Conservation (phyloP, 2,888 invertebrate genomes). For the Zaprionus bogoriensis region DNA sequence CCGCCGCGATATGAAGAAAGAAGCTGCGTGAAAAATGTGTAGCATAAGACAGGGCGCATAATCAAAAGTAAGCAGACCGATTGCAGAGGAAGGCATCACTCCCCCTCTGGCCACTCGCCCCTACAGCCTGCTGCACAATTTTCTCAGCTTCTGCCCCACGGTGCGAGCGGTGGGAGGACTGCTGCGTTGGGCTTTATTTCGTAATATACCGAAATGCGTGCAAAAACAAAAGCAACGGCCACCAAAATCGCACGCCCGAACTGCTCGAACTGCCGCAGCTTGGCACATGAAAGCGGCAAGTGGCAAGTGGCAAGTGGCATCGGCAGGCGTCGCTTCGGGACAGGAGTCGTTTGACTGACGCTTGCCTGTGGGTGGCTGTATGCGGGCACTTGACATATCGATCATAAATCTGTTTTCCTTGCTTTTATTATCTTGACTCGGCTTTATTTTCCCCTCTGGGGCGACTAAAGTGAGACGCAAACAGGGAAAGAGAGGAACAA, state of each 20-base stretch:
- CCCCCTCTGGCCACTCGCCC: not conserved
- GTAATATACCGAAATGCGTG: constrained; percentile 14
- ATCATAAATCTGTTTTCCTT: constrained; percentile 43
- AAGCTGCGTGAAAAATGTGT: constrained; percentile 61
- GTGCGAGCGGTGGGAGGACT: not conserved
- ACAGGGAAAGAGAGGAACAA: not conserved
- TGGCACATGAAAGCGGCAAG: constrained; percentile 22
- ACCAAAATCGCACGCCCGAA: constrained; percentile 54
- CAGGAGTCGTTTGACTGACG: constrained; percentile 6
- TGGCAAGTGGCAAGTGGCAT: constrained; percentile 18
- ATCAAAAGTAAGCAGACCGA: constrained; percentile 59
- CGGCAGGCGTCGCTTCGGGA: constrained; percentile 2
- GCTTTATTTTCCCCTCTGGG: constrained; percentile 6
- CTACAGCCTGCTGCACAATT: too few species aligned
- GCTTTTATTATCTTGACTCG: constrained; percentile 27
- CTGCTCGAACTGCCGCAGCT: too few species aligned
- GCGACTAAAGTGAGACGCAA: not conserved
- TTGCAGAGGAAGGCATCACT: not conserved
- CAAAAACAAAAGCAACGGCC: constrained; percentile 37
- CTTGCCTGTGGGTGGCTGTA: not conserved
- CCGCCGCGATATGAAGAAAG: constrained; percentile 35
- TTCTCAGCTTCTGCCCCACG: not conserved
- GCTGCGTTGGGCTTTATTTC: constrained; percentile 24
- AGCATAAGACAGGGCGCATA: constrained; percentile 66
- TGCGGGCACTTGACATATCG: constrained; percentile 52